phyloP scores from a whole-genome alignment of 2,113 vertebrate species.

The Sander lucioperca region DNA sequence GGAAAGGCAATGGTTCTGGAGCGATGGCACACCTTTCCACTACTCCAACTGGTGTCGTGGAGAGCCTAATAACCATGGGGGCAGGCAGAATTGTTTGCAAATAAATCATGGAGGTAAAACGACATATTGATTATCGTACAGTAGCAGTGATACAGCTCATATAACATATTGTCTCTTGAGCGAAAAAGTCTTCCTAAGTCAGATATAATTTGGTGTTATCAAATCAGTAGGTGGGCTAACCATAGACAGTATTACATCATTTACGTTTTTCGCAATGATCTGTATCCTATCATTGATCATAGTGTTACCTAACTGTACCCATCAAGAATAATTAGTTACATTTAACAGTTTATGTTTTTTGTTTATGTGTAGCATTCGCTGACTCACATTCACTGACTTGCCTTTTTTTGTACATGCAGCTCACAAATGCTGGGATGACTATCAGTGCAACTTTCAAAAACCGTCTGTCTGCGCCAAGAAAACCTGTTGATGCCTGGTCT shows the following conservation, averaged over 20 bases:
- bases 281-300: not conserved
- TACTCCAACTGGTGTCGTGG: not conserved
- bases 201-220: too few relatives aligned
- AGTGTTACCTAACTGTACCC: too few relatives aligned
- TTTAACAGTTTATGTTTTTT: not conserved
- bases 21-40: not conserved
- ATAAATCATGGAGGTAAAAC: not conserved
- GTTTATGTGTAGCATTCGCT: not conserved
- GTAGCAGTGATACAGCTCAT: too few relatives aligned
- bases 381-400: not conserved
- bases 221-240: too few relatives aligned
- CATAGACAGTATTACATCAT: too few relatives aligned
- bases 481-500: not conserved
- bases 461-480: not conserved
- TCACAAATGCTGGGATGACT: not conserved
- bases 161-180: too few relatives aligned
- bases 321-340: too few relatives aligned
- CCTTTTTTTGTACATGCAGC: not conserved
- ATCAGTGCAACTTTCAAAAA: accelerated
- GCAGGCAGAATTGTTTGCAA: not conserved
- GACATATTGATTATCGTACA: too few relatives aligned
- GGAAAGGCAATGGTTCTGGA: not conserved
- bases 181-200: too few relatives aligned
- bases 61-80: not conserved
- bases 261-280: not conserved